Base-by-base conservation (phyloP, 1,140 invertebrate species). In the Belonocnema kinseyi region DNA sequence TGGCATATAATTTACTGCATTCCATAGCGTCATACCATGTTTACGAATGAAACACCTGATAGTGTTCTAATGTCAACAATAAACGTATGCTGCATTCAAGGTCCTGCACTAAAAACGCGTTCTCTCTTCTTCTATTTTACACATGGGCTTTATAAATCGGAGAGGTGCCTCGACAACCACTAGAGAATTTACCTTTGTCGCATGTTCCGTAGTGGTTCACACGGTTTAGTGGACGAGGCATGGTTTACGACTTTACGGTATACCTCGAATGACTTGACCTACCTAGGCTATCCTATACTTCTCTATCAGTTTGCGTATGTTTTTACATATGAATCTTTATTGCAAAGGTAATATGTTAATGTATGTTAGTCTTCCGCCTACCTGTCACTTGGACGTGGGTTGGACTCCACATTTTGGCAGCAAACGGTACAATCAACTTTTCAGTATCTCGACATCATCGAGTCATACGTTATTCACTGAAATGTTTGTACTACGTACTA, bases 311-410 rank as follows among this genome's bases (percentile, higher is more conserved):
- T 26, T 12, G 56, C 6, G 53, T 54, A 11, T 8, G n/a, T 56
- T 8, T 56, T 56, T 56, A 11, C 7, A 56, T 12, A 56, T 12
- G 10, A 46, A 46, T 46, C 40, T 19, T 12, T 19, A 21, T 56
- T 56, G 6, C 5, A 54, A 54, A 17, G 14, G 17, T n/a, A 17
- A n/a, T 54, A 19, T n/a, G 7, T 17, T 13, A 56, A 21, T 21
- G 17, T 11, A 21, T 61, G 58, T 61, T 13, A 33, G 26, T 61
- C 26, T 66, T 66, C 10, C 40, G 14, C 61, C 40, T 92, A 95
- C 94, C 94, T 90, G 95, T 95, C 79, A 97, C 95, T 93, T 96
- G 95, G 72, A 96, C 95, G 91, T 97, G 96, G 77, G 96, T 97
- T 81, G 95, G 95, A 89, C 95, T 96, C 95, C 95, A 96, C 95